Evolutionary conservation across 2,888 invertebrate species (phyloP), one percentile per base, ranked within the genome.

Genomic region (Cosmia trapezina): DNA sequence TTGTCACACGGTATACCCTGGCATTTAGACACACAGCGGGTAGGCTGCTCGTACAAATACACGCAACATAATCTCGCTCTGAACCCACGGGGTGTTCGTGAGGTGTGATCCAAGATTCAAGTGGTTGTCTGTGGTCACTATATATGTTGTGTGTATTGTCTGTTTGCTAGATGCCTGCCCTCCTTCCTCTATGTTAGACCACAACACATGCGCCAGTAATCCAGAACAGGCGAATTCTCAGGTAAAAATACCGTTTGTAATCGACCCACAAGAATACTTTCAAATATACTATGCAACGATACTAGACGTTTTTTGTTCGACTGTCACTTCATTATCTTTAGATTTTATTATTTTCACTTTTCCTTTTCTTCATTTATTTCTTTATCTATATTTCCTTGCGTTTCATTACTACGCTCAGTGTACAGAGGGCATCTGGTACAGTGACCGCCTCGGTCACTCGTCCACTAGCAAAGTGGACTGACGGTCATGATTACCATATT

Each of bases 111-210:
- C 96, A 96, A 95, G 96, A 95, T 94, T 94, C 90, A 92, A 94
- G 94, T 94, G 94, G 94, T 95, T 95, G 94, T 96, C 95, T 96
- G 96, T 96, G 96, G 95, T 96, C 96, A 96, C 96, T 96, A 96
- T 96, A 96, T 97, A 96, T 97, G 97, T 97, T 97, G 97, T 97
- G 97, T 97, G 97, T 97, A 97, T 98, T 98, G 98, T 98, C 98
- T 98, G 98, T 96, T 98, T 98, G 98, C 98, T 98, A 98, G 98
- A 98, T 98, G 98, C 98, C 98, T 98, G 98, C 98, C 97, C 97
- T 97, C 97, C 97, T 97, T 97, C 97, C 97, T 97, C 96, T 97
- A 97, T 97, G 97, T 98, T 98, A 98, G 98, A 98, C 97, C 97
- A 97, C 97, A 97, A 97, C 97, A 97, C 97, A 97, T 97, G 97